Evolutionary conservation across 2,888 invertebrate genomes (phyloP).

Genomic region (Mantis religiosa): DNA sequence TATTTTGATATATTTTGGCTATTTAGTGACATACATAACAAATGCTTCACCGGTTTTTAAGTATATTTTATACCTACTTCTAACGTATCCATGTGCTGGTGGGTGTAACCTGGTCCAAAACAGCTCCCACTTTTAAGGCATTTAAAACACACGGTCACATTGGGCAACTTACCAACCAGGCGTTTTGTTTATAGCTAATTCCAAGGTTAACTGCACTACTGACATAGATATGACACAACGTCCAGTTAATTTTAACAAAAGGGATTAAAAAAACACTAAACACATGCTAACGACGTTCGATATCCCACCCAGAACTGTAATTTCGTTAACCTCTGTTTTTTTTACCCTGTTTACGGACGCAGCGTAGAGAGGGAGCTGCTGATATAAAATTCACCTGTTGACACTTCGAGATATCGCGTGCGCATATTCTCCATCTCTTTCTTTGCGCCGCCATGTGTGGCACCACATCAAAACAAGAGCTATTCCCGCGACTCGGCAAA

Average conservation of each 20-base stretch:
- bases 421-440: neutral
- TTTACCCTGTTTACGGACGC: neutral
- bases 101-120: no score
- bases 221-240: neutral
- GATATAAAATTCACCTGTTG: conserved; percentile 24
- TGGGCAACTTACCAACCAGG: neutral
- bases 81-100: no score
- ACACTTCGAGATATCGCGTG: conserved; percentile 1
- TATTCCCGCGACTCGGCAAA: neutral
- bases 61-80: no score
- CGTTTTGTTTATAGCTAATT: neutral
- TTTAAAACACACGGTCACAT: no score
- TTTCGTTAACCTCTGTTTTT: neutral
- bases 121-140: no score
- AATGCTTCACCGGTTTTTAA: no score
- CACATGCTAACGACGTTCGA: neutral
- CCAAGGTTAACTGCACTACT: neutral
- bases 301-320: neutral
- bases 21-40: no score
- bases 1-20: no score
- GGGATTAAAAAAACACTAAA: neutral
- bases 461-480: neutral
- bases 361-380: neutral
- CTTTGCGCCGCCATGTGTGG: neutral
- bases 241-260: neutral